Base-by-base conservation (phyloP, 53 echinoderm and acorn worm genomes). In the Antedon mediterranea region DNA sequence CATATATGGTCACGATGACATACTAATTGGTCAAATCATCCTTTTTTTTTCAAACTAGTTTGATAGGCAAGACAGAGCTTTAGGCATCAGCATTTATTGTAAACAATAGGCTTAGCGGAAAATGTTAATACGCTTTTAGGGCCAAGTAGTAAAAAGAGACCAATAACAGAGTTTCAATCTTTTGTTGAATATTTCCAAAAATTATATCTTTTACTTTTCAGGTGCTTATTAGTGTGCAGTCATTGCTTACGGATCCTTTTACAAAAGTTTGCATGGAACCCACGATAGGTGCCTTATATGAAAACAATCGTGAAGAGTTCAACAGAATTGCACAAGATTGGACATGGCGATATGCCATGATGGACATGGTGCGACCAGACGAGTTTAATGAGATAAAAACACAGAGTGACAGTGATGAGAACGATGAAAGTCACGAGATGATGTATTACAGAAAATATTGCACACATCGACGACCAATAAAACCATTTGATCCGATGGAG, bases 301-400 rank as follows among this genome's bases (percentile, higher is more conserved):
- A 33, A 13, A 33, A 31, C 32, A 31, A 34, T 20, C 32, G 76
- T 33, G 76, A 76, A 18, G 76, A 76, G 76, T 76, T 76, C 26
- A 28, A 76, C 34, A 32, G 76, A 7, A 76, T 76, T 26, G 76
- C 76, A 7, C 32, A 34, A 29, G 28, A 33, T 23, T 76, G 76
- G 76, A 76, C 76, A n/a, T 76, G 76, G 76, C 32, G 34, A 9
- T 76, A 33, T 29, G 76, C 76, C 76, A 76, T 76, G 76, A 32
- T 28, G 32, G 76, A 76, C 34, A 34, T 76, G 28, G 33, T 76
- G 34, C 32, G 32, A 8, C 76, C 76, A 4, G 34, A 34, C 5
- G 76, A 76, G 28, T 76, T 76, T 29, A 76, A n/a, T 76, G 33
- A 32, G 34, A 76, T 76, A 8, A 32, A 76, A 34, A 8, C 32